Percentiles rank a stretch among this genome's conserved stretches.
phyloP scores from a whole-genome alignment of 2,113 vertebrate species.

The Embiotoca jacksoni region DNA sequence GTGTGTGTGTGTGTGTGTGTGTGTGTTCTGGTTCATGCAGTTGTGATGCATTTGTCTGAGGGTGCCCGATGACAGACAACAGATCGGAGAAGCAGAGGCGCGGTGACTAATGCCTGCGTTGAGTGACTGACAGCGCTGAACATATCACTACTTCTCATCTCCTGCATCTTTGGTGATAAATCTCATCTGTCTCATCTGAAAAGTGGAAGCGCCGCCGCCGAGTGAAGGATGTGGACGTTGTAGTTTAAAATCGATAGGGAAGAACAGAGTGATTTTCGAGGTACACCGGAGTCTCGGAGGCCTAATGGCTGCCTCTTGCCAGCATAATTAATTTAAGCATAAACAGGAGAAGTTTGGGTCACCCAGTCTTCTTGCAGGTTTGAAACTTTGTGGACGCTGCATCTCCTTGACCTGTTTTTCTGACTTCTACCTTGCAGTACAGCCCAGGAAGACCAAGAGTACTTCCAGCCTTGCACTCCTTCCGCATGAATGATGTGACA shows the following conservation, averaged over 20 bases:
- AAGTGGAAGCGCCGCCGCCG: conserved; percentile 50
- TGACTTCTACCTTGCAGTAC: conserved; percentile 19
- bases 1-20: conserved; percentile 10
- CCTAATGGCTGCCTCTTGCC: conserved; percentile 40
- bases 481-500: conserved; percentile 74
- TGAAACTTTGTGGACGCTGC: conserved; percentile 44
- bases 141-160: conserved; percentile 72
- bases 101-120: conserved; percentile 71
- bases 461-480: conserved; percentile 62
- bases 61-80: conserved; percentile 72
- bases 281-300: conserved; percentile 33
- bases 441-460: conserved; percentile 39
- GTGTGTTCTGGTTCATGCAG: conserved; percentile 25
- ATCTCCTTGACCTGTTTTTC: conserved; percentile 63
- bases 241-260: conserved; percentile 68
- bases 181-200: conserved; percentile 67
- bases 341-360: neutral
- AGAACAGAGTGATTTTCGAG: conserved; percentile 58
- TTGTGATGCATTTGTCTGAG: conserved; percentile 66
- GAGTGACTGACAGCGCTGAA: conserved; percentile 77
- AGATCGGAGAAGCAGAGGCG: conserved; percentile 68
- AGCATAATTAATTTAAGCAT: conserved; percentile 27
- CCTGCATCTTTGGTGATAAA: conserved; percentile 63
- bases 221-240: conserved; percentile 60
- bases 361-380: conserved; percentile 1